Evolutionary conservation across 53 echinoderm and acorn worm genomes (phyloP).

Genomic region (Mesocentrotus franciscanus): DNA sequence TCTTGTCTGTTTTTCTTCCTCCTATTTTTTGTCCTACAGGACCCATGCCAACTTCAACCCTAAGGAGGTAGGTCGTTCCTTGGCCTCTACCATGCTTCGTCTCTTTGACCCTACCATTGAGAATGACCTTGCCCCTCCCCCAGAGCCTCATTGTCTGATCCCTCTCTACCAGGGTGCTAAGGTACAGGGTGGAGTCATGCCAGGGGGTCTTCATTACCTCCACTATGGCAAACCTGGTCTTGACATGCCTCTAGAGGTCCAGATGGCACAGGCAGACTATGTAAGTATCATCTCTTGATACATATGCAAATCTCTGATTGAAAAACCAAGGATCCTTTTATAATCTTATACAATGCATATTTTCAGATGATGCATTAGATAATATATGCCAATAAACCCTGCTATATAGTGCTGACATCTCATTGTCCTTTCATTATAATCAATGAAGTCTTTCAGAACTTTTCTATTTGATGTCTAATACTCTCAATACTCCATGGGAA

Average conservation of each 20-base stretch:
- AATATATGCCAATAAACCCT: too few relatives aligned
- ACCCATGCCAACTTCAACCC: constrained; percentile 96
- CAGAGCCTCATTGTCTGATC: constrained; percentile 83
- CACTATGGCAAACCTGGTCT: constrained; percentile 91
- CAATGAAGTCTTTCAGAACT: too few relatives aligned
- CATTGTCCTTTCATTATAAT: too few relatives aligned
- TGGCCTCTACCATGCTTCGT: constrained; percentile 92
- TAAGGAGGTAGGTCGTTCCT: constrained; percentile 86
- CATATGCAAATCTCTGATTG: background rate
- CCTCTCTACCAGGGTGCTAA: constrained; percentile 87
- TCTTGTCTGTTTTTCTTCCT: background rate
- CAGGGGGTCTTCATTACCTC: constrained; percentile 90
- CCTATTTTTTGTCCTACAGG: constrained; percentile 57
- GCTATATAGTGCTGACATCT: too few relatives aligned
- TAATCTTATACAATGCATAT: background rate
- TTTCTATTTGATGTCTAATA: too few relatives aligned
- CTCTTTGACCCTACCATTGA: constrained; percentile 98
- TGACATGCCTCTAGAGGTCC: constrained; percentile 82
- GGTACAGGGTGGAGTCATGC: constrained; percentile 83
- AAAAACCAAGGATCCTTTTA: background rate
- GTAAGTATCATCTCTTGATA: constrained; percentile 70
- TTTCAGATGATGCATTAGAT: background rate
- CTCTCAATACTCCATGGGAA: too few relatives aligned
- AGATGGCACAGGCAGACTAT: constrained; percentile 91
- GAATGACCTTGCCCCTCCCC: constrained; percentile 83